Percentiles rank a stretch among this genome's conserved stretches.
phyloP scores from a whole-genome alignment of 2,113 vertebrate species.

The Laticauda laticaudata region DNA sequence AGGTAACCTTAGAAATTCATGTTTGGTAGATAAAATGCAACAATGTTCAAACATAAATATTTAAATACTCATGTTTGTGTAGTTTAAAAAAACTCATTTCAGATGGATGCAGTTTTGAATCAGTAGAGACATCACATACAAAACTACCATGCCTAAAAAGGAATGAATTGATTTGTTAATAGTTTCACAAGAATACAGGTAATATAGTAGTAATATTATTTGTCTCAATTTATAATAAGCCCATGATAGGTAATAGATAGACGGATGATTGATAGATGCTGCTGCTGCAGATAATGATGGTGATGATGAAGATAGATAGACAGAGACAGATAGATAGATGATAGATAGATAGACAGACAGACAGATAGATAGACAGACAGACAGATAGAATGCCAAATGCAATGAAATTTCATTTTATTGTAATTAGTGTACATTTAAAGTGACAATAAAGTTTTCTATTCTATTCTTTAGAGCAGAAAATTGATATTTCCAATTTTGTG shows the following conservation, averaged over 20 bases:
- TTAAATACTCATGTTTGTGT: not conserved
- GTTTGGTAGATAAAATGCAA: not conserved
- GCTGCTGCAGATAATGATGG: too few relatives aligned
- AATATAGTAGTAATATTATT: not conserved
- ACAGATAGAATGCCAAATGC: too few relatives aligned
- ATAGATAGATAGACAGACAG: too few relatives aligned
- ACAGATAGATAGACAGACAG: too few relatives aligned
- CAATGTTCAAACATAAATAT: not conserved
- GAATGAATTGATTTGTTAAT: not conserved
- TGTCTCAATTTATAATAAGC: not conserved
- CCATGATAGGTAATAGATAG: not conserved
- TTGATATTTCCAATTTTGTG: not conserved
- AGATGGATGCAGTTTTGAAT: not conserved
- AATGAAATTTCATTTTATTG: too few relatives aligned
- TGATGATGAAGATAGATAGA: too few relatives aligned
- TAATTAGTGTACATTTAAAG: too few relatives aligned
- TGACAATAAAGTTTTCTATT: too few relatives aligned
- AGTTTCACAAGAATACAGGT: not conserved
- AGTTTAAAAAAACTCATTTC: not conserved
- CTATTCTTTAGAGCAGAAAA: not conserved
- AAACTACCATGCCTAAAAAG: not conserved
- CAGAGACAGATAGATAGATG: too few relatives aligned
- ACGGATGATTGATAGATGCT: too few relatives aligned
- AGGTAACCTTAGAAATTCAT: not conserved
- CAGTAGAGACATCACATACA: not conserved